These are phyloP conservation scores for Alosa alosa DNA, from an alignment of 2,113 vertebrate species.

Conservation along the genomic window DNA sequence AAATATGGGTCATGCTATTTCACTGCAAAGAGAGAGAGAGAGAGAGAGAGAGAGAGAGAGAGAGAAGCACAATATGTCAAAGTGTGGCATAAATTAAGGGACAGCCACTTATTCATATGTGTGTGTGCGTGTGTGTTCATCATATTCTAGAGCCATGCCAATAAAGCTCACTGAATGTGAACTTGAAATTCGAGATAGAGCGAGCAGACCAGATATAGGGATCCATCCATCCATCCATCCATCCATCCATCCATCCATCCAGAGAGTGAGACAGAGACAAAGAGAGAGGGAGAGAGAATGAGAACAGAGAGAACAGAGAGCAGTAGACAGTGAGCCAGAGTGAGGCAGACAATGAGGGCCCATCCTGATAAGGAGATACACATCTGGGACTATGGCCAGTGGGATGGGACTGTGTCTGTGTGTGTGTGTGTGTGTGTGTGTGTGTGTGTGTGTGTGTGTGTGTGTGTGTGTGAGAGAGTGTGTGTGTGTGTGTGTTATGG, in stretches of 20 bases:
- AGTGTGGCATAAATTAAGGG: too few species aligned
- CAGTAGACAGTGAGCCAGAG: neutral
- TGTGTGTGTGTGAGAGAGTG: neutral
- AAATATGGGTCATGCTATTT: constrained; percentile 10
- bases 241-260: too few species aligned
- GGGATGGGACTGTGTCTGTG: neutral
- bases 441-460: neutral
- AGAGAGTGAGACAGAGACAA: neutral
- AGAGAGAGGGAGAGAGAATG: neutral
- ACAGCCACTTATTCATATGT: too few species aligned
- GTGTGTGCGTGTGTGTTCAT: too few species aligned
- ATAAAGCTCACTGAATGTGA: too few species aligned
- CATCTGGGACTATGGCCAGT: neutral
- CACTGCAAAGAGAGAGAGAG: neutral
- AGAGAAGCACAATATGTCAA: too few species aligned
- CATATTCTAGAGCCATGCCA: too few species aligned
- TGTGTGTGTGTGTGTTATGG: neutral
- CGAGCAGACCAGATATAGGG: too few species aligned
- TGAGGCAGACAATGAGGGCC: neutral
- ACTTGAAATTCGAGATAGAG: too few species aligned
- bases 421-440: neutral
- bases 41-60: too few species aligned
- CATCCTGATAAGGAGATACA: neutral
- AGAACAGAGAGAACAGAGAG: neutral
- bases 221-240: too few species aligned